Evolutionary conservation across 2,113 vertebrate genomes (phyloP).

Genomic region (Ammospiza nelsoni): DNA sequence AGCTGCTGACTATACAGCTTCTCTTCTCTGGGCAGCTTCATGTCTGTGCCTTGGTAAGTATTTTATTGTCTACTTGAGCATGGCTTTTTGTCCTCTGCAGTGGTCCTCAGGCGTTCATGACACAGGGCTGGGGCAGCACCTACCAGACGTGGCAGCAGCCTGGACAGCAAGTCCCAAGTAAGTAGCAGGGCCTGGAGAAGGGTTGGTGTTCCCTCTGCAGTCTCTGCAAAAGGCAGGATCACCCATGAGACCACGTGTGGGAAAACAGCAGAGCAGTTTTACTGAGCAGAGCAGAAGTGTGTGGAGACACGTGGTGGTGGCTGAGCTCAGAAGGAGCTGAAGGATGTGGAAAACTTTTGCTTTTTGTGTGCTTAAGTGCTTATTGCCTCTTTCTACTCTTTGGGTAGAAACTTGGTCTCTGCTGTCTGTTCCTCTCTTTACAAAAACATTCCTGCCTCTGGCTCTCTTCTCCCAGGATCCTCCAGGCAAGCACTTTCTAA

Average conservation of each 20-base stretch:
- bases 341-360: fast-evolving
- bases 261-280: not conserved
- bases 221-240: not conserved
- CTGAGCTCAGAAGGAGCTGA: not conserved
- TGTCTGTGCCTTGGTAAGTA: not conserved
- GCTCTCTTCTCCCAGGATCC: not conserved
- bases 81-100: slow-evolving; percentile 72
- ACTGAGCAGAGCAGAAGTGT: not conserved
- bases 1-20: not conserved
- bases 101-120: slow-evolving; percentile 92
- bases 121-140: slow-evolving; percentile 93
- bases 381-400: not conserved
- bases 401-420: not conserved
- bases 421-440: not conserved
- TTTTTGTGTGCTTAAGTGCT: not conserved
- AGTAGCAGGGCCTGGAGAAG: slow-evolving; percentile 39
- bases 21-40: not conserved
- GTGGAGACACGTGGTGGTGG: not conserved
- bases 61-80: not conserved
- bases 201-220: not conserved
- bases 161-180: slow-evolving; percentile 93
- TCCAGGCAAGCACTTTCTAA: not conserved
- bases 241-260: not conserved
- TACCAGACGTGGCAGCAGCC: slow-evolving; percentile 98
- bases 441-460: not conserved